phyloP scores from a whole-genome alignment of 2,113 vertebrate genomes.

The Xenotilapia leptura region DNA sequence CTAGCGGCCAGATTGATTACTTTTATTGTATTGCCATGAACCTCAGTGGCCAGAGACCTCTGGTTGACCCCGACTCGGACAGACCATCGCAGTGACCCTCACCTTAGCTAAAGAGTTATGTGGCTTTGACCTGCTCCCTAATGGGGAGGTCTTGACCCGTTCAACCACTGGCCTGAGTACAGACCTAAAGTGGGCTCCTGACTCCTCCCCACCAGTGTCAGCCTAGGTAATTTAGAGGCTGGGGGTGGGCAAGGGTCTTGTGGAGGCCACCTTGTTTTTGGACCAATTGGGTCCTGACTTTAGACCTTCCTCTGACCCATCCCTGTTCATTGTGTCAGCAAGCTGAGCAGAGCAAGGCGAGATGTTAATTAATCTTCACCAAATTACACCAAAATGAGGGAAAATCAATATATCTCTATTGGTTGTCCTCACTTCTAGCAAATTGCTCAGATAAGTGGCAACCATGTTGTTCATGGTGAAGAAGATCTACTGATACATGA shows the following conservation, averaged over 20 bases:
- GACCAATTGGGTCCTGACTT: conserved; percentile 41
- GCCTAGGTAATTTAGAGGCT: conserved; percentile 66
- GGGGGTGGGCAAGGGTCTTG: conserved; percentile 38
- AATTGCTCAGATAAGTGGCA: conserved; percentile 2
- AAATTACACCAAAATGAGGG: conserved; percentile 48
- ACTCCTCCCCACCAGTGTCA: conserved; percentile 48
- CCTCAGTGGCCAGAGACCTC: conserved; percentile 69
- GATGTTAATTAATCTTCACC: conserved; percentile 62
- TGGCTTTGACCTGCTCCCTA: conserved; percentile 73
- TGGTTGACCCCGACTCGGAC: conserved; percentile 64
- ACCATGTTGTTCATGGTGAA: not conserved
- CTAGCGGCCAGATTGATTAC: conserved; percentile 68
- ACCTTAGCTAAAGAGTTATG: conserved; percentile 77
- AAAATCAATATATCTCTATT: conserved; percentile 44
- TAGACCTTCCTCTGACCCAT: conserved; percentile 42
- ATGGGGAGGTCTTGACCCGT: conserved; percentile 66
- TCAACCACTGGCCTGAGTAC: conserved; percentile 40
- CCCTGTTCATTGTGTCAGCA: conserved; percentile 54
- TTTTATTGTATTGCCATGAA: conserved; percentile 78
- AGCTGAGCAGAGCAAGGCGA: not conserved
- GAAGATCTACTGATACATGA: not conserved
- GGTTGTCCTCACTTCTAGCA: conserved; percentile 5
- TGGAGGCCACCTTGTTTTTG: conserved; percentile 28
- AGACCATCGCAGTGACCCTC: conserved; percentile 65
- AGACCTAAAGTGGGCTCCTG: conserved; percentile 31